Conservation (phyloP, 2,797 vertebrate species). For the Cottoperca gobio region DNA sequence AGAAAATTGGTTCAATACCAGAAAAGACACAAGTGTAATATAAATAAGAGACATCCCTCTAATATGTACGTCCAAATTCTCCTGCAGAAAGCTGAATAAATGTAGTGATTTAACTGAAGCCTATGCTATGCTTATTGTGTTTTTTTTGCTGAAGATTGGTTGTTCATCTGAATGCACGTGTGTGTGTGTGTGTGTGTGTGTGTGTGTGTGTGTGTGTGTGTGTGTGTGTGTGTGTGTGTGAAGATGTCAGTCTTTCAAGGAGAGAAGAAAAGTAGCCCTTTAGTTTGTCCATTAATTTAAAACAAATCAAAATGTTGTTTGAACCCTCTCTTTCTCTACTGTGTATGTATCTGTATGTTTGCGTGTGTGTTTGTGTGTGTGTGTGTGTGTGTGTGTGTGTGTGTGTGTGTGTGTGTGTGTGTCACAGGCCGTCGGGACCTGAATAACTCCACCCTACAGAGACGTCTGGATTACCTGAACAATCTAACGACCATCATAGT, state of each 20-base stretch:
- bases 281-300: not conserved
- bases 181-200: not conserved
- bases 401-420: constrained; percentile 45
- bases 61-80: constrained; percentile 17
- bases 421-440: constrained; percentile 75
- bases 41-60: not conserved
- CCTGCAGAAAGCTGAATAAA: constrained; percentile 59
- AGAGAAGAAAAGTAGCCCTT: not conserved
- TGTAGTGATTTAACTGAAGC: constrained; percentile 32
- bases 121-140: constrained; percentile 7
- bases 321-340: constrained; percentile 32
- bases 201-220: not conserved
- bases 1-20: constrained; percentile 1
- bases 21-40: not conserved
- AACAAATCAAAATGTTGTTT: constrained; percentile 9
- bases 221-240: not conserved
- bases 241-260: not conserved
- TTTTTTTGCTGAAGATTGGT: constrained; percentile 19
- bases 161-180: not conserved
- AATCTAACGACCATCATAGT: constrained; percentile 71
- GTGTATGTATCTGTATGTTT: constrained; percentile 6
- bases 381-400: constrained; percentile 33
- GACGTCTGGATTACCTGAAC: constrained; percentile 80
- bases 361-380: constrained; percentile 12
- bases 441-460: constrained; percentile 75